Base-by-base conservation (phyloP, 2,888 invertebrate species). In the Dasypolia templi region DNA sequence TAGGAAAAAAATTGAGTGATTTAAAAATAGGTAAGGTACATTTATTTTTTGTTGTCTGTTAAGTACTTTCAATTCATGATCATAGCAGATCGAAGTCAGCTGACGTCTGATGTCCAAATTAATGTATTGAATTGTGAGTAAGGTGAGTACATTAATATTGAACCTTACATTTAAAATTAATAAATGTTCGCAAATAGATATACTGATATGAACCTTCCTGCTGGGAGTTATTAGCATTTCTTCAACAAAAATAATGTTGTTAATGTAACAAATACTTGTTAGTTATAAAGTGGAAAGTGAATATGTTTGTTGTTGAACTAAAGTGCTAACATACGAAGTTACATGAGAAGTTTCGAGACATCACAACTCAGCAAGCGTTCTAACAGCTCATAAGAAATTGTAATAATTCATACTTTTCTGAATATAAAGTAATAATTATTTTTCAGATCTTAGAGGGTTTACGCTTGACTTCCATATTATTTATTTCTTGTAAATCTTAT, bases 261-360 rank as follows among this genome's bases (percentile, higher is more conserved):
- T 35, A 78, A 61, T 63, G 42, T 70, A 59, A 46, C n/a, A 67
- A 70, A 77, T 49, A 46, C 58, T 72, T 35, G 32, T 51, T n/a
- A 66, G 32, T 70, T 35, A 53, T 42, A 61, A 53, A 83, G 67
- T 71, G 58, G 56, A 69, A 76, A 53, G 26, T 49, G 59, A 72
- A 71, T 81, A 73, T 83, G 58, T 78, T 66, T 69, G 67, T 73
- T 83, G 35, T 67, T 35, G 26, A 68, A 83, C 83, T 65, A 71
- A 68, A 68, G 67, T 71, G 68, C 66, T 80, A 66, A 75, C 26
- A 29, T n/a, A 14, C 51, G 32, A 72, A 77, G 62, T 73, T 78
- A 49, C 22, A 19, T 29, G 29, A 22, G 17, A 65, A 79, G 63
- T 78, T 78, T 53, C 49, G 39, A 68, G 83, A 63, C 46, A 73